Base-by-base conservation (phyloP, 2,797 vertebrate species). In the Australoheros facetus region DNA sequence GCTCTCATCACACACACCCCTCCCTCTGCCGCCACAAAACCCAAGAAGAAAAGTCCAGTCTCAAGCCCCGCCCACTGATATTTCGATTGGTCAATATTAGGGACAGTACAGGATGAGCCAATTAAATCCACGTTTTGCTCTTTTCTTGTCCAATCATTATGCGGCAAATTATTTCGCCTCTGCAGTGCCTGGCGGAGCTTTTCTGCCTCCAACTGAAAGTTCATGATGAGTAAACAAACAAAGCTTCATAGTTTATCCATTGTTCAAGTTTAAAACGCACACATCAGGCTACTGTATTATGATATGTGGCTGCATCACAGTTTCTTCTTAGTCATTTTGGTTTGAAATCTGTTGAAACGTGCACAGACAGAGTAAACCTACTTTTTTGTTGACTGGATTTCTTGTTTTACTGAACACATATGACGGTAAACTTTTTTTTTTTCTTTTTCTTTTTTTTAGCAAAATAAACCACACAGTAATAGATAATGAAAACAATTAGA, bases 21-120 rank as follows among this genome's bases (percentile, higher is more conserved):
- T 87, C 90, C 89, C 83, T 77, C 78, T 28, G 66, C 39, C 79
- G 32, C 74, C 51, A 62, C 11, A 21, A 71, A 6, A 21, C 56
- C 71, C 1, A 21, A 9, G 4, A 4, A 19, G 26, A 42, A 51
- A 17, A 66, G 3, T 14, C 6, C 2, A 23, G 11, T 0, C 0
- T 10, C 21, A 80, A 77, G 57, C 80, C 82, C 79, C 92, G 71
- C 92, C 93, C 56, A 37, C 3, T 12, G 7, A 0, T 0, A 0
- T 34, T 71, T 4, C 85, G 13, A 94, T 94, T 93, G 92, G 93
- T 75, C 75, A 8, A 70, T 78, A 87, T 82, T 83, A 83, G 85
- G 88, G 88, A 86, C 77, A 58, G 81, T 83, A 62, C 73, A 5
- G 42, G 80, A 83, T 16, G 0, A 80, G 34, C 92, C 91, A 93